phyloP scores from a whole-genome alignment of 2,888 invertebrate genomes.

The Phyllotreta striolata region DNA sequence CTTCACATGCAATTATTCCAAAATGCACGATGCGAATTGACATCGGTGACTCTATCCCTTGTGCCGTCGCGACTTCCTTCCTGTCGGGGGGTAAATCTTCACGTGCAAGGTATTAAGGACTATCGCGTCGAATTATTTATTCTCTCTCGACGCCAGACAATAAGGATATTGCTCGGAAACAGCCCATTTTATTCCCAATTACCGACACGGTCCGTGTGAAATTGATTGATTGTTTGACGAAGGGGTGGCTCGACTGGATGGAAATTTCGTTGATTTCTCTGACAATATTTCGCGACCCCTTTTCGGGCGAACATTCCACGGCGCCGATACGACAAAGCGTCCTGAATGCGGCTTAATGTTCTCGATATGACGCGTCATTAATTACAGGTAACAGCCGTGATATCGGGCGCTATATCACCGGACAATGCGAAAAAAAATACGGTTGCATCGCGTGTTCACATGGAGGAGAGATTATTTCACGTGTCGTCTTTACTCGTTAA shows the following conservation, averaged over 20 bases:
- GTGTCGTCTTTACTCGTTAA: conserved; percentile 43
- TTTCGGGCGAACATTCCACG: conserved; percentile 53
- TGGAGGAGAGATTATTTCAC: conserved; percentile 43
- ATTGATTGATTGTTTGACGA: conserved; percentile 21
- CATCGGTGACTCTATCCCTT: conserved; percentile 26
- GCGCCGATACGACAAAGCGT: conserved; percentile 53
- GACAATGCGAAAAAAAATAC: conserved; percentile 54
- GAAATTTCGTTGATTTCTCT: no score
- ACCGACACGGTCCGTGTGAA: conserved; percentile 35
- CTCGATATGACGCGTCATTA: conserved; percentile 59
- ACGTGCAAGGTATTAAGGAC: conserved; percentile 44
- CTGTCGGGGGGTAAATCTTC: conserved; percentile 43
- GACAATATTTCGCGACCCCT: conserved; percentile 23
- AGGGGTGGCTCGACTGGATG: conserved; percentile 3
- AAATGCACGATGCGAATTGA: conserved; percentile 26
- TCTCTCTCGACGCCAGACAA: conserved; percentile 45
- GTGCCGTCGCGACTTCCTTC: conserved; percentile 43
- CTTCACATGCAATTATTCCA: conserved; percentile 20
- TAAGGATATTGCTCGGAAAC: conserved; percentile 52
- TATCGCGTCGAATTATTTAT: conserved; percentile 43
- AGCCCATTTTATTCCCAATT: conserved; percentile 46
- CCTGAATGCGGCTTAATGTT: conserved; percentile 59
- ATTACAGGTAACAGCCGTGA: conserved; percentile 58
- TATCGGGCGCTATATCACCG: conserved; percentile 55
- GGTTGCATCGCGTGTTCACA: conserved; percentile 49